Evolutionary conservation across 2,113 vertebrate genomes (phyloP).

Genomic region (Sterrhoptilus dennistouni): DNA sequence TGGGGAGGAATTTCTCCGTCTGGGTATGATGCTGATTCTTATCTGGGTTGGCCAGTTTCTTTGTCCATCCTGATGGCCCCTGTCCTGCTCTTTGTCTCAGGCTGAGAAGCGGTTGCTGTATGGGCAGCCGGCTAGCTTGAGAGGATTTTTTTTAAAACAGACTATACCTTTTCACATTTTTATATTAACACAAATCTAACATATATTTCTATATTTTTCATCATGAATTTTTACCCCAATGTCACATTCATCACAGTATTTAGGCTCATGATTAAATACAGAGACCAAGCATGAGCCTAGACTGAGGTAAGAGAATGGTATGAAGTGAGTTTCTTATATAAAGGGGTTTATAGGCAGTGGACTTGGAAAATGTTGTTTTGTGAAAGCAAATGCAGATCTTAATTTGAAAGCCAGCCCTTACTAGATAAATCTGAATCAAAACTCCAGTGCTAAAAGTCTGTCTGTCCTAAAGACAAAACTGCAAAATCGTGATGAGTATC

Average conservation of each 20-base stretch:
- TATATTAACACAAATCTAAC: too few relatives aligned
- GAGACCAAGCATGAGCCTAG: not conserved
- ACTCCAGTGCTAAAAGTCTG: not conserved
- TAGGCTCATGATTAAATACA: not conserved
- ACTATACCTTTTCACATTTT: too few relatives aligned
- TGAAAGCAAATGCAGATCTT: not conserved
- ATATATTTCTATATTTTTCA: too few relatives aligned
- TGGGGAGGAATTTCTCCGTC: too few relatives aligned
- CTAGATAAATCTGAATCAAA: not conserved
- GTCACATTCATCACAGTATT: not conserved
- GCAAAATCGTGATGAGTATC: not conserved
- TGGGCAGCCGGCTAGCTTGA: too few relatives aligned
- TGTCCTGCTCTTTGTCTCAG: too few relatives aligned
- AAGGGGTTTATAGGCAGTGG: not conserved
- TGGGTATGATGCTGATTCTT: too few relatives aligned
- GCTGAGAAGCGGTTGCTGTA: too few relatives aligned
- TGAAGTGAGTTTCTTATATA: not conserved
- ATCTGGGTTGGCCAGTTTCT: too few relatives aligned
- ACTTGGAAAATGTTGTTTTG: not conserved
- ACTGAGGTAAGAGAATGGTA: not conserved
- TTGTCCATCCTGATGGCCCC: too few relatives aligned
- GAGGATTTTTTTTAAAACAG: too few relatives aligned
- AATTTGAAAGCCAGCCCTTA: not conserved
- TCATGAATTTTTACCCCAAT: too few relatives aligned
- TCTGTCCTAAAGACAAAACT: not conserved